Evolutionary conservation across 1,140 invertebrate species (phyloP).

Genomic region (Octopus sinensis): DNA sequence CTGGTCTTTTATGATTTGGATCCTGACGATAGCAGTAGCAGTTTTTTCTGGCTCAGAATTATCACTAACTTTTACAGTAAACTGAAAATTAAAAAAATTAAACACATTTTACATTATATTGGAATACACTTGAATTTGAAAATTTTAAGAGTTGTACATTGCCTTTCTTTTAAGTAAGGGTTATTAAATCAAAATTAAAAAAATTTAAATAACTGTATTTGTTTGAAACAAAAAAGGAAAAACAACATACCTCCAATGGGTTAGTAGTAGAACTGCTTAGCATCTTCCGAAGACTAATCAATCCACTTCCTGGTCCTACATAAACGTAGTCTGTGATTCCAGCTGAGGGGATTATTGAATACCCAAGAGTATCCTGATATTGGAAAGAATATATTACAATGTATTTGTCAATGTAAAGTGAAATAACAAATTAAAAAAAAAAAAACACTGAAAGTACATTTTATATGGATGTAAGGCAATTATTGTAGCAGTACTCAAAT

Average conservation of each 20-base stretch:
- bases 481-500: no score
- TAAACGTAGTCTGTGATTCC: conserved; percentile 38
- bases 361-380: conserved; percentile 38
- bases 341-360: conserved; percentile 25
- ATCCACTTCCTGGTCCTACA: conserved; percentile 34
- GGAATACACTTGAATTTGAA: no score
- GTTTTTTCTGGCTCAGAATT: conserved; percentile 45
- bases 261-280: conserved; percentile 24
- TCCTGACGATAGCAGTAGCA: conserved; percentile 31
- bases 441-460: no score
- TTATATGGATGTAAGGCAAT: no score
- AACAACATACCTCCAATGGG: not conserved
- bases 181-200: no score
- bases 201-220: no score
- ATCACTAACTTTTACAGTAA: conserved; percentile 41
- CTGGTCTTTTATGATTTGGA: conserved; percentile 36
- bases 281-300: conserved; percentile 35
- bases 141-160: no score
- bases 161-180: no score
- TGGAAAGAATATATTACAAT: conserved; percentile 15
- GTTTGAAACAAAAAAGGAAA: not conserved
- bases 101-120: not conserved
- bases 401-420: no score
- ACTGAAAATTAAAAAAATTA: conserved; percentile 31
- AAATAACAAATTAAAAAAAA: no score